phyloP scores from a whole-genome alignment of 2,113 vertebrate genomes.

The Charadrius vociferus region DNA sequence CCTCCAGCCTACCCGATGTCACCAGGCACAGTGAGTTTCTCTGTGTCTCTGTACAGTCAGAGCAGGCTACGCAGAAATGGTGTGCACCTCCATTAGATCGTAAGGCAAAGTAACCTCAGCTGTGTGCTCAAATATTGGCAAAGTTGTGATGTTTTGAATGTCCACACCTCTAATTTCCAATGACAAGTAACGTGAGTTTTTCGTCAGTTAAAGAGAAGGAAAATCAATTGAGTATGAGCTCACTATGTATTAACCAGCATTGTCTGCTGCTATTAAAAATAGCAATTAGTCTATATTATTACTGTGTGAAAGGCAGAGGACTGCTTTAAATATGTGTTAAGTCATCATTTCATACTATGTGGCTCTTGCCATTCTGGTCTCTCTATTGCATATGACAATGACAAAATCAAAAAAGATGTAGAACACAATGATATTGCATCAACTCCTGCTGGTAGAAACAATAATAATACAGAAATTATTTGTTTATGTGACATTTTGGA shows the following conservation, averaged over 20 bases:
- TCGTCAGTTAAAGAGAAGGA: neutral
- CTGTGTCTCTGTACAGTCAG: neutral
- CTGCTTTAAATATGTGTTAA: neutral
- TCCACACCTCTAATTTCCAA: neutral
- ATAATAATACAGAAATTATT: slow-evolving; percentile 1
- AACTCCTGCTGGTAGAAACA: neutral
- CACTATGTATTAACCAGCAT: neutral
- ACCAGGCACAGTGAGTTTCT: neutral
- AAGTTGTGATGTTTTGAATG: neutral
- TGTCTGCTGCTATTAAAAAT: neutral
- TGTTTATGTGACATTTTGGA: neutral
- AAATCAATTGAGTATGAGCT: neutral
- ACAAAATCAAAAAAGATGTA: neutral
- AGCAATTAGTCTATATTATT: neutral
- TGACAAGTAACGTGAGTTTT: neutral
- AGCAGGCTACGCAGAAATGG: neutral
- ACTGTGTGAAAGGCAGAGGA: neutral
- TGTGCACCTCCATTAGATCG: neutral
- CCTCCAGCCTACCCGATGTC: neutral
- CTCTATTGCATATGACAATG: neutral
- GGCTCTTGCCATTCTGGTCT: neutral
- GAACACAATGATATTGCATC: neutral
- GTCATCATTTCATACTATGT: neutral
- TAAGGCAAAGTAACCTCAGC: neutral
- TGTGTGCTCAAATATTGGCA: neutral